Conservation (phyloP, 2,113 vertebrate genomes). For the Origma solitaria region DNA sequence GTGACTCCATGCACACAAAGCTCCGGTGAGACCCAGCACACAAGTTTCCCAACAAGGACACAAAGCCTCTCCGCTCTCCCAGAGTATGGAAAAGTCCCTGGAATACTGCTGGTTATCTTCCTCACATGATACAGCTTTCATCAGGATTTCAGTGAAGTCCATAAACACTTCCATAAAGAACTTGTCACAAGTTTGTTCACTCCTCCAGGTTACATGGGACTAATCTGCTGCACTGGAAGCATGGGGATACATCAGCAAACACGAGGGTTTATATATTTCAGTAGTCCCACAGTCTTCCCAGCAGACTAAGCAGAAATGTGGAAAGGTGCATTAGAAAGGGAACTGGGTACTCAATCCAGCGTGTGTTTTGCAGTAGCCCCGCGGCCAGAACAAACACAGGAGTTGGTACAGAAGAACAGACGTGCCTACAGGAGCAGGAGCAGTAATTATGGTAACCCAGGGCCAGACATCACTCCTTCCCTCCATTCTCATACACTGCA, state of each 20-base stretch:
- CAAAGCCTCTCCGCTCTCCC: not conserved
- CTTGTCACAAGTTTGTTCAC: not conserved
- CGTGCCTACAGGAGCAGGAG: rapidly evolving
- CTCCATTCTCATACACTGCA: not conserved
- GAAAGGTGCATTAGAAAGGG: not conserved
- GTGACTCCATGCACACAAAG: not conserved
- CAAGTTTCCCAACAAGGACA: not conserved
- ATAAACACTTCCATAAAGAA: not conserved
- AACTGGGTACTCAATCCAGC: not conserved
- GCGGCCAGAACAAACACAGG: not conserved
- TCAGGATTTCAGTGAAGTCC: not conserved
- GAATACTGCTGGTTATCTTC: not conserved
- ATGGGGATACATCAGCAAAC: not conserved
- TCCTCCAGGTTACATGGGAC: not conserved
- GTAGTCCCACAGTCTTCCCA: not conserved
- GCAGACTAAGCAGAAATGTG: not conserved
- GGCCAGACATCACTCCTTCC: not conserved
- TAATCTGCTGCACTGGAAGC: not conserved
- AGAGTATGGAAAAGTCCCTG: not conserved
- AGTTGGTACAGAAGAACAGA: not conserved
- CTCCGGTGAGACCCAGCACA: rapidly evolving
- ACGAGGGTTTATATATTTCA: not conserved
- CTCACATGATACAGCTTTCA: not conserved
- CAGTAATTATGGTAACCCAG: not conserved
- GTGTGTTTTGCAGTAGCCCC: not conserved